phyloP scores from a whole-genome alignment of 2,113 vertebrate genomes.

The Python bivittatus region DNA sequence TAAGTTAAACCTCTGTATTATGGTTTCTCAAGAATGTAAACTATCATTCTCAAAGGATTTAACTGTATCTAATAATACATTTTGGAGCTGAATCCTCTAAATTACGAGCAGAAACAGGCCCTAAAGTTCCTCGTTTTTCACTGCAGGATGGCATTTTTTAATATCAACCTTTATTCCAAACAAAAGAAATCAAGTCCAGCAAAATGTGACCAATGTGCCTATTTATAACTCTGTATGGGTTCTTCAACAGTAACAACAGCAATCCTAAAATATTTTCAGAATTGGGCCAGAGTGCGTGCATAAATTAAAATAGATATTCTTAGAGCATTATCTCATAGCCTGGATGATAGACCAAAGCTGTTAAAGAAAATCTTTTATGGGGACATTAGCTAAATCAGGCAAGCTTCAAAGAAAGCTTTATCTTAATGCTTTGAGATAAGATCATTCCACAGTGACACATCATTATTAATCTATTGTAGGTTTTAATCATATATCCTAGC shows the following conservation, averaged over 20 bases:
- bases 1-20: background rate
- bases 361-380: slow-evolving; percentile 31
- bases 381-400: slow-evolving; percentile 17
- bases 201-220: background rate
- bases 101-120: background rate
- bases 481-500: slow-evolving; percentile 32
- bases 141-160: background rate
- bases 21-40: background rate
- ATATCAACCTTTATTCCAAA: background rate
- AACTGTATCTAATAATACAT: background rate
- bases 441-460: background rate
- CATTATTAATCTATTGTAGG: slow-evolving; percentile 33
- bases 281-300: slow-evolving; percentile 1
- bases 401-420: slow-evolving; percentile 24
- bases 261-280: background rate
- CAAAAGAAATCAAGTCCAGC: background rate
- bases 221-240: slow-evolving; percentile 1
- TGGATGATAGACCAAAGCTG: background rate
- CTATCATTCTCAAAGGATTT: background rate
- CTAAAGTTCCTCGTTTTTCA: background rate
- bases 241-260: slow-evolving; percentile 5
- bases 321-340: slow-evolving; percentile 17
- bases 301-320: background rate
- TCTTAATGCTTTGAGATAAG: slow-evolving; percentile 13
- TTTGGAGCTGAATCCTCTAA: background rate